Percentiles rank a stretch among this genome's conserved stretches.
phyloP scores from a whole-genome alignment of 2,888 invertebrate species.

The Baccha elongata region DNA sequence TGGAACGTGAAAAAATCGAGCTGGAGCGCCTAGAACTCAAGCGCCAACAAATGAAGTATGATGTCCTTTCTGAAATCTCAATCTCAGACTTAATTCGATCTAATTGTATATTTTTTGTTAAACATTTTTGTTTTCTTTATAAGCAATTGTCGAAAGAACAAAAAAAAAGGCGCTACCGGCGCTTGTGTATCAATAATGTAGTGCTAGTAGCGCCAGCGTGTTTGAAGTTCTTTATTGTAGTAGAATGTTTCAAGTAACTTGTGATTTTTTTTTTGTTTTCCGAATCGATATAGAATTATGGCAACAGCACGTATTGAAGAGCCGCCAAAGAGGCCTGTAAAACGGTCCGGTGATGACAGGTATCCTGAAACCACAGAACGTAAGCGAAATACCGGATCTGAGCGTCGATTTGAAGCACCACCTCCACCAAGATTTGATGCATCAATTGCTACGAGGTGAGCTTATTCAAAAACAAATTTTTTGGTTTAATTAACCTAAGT shows the following conservation, averaged over 20 bases:
- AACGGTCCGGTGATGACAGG: conserved; percentile 80
- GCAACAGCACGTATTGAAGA: conserved; percentile 81
- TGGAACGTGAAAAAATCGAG: conserved; percentile 89
- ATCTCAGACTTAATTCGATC: conserved; percentile 56
- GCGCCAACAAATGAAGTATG: conserved; percentile 89
- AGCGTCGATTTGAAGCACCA: conserved; percentile 81
- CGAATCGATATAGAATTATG: conserved; percentile 78
- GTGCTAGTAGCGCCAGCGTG: conserved; percentile 67
- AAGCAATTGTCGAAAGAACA: conserved; percentile 25
- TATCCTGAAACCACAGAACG: conserved; percentile 80
- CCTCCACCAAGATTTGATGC: conserved; percentile 82
- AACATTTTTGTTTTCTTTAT: conserved; percentile 32
- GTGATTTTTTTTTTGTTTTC: conserved; percentile 51
- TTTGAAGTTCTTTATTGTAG: conserved; percentile 20
- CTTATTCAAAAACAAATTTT: no score
- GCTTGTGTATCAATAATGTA: conserved; percentile 51
- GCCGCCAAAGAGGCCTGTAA: conserved; percentile 79
- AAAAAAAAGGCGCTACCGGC: conserved; percentile 59
- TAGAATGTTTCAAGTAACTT: conserved; percentile 38
- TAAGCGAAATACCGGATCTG: conserved; percentile 78
- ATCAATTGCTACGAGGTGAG: conserved; percentile 79
- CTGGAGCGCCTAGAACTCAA: conserved; percentile 92
- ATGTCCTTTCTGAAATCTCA: conserved; percentile 69
- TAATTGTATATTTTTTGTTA: conserved; percentile 47
- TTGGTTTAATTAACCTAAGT: neutral